Evolutionary conservation across 2,113 vertebrate genomes (phyloP), one percentile per base, ranked within the genome.

Genomic region (Oncorhynchus kisutch): DNA sequence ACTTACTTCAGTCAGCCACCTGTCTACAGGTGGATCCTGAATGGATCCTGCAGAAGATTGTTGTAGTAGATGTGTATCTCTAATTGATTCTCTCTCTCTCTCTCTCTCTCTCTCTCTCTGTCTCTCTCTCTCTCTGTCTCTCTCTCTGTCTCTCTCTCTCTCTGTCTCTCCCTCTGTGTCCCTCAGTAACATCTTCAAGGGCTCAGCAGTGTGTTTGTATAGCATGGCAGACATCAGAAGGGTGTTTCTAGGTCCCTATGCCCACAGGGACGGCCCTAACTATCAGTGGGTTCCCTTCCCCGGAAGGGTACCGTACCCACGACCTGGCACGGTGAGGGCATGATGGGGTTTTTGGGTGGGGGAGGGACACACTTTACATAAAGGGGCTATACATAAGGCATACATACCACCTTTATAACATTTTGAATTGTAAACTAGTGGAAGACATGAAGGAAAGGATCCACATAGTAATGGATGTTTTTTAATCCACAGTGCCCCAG

Each of bases 251-350:
- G 98, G 98, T 27, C 97, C 98, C 1, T 99, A 98, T 0, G 96
- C 97, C 49, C 98, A 99, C 77, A 91, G 98, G 84, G 97, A 99
- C 59, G 98, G 98, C 5, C 98, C 97, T 2, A 98, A 96, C 88
- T 99, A 98, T 76, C 98, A 99, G 77, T 99, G 98, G 98, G 96
- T 98, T 27, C 96, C 98, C 13, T 99, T 92, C 84, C 96, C 98
- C 83, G 96, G 97, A 29, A 91, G 97, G 70, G 98, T 99, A 31
- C 97, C 98, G 0, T 99, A 99, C 69, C 98, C 98, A 65, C 93
- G 98, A 1, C 98, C 98, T 12, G 98, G 98, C 91, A 99, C 98
- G 70, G 98, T 99, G 85, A 98, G 96, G 94, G 7, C 39, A 20
- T 51, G 49, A 51, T 2, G 49, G 16, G 13, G 39, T 39, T 8